A percentile compares a stretch with the other conserved stretches of the same genome.
These are phyloP conservation scores for Idaea dimidiata DNA, from an alignment of 2,888 invertebrate species.

Conservation along the genomic window DNA sequence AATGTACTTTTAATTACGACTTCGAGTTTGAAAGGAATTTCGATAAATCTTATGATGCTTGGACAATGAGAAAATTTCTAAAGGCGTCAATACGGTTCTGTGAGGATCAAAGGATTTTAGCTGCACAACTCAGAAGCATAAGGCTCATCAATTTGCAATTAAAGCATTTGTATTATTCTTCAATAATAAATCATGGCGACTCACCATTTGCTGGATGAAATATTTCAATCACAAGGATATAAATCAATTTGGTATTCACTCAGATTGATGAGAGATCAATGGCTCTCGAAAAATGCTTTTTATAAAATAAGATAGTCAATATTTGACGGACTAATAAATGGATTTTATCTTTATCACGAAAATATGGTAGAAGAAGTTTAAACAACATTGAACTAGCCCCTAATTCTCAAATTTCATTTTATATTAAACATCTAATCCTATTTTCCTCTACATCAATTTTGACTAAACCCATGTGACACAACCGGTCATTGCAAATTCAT, in stretches of 20 bases:
- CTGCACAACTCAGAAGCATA: not conserved
- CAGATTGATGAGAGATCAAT: slow-evolving; percentile 21
- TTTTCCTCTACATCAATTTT: not conserved
- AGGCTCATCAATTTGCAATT: slow-evolving; percentile 7
- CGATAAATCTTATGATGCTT: slow-evolving; percentile 1
- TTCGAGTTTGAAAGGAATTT: slow-evolving; percentile 11
- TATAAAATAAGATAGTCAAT: slow-evolving; percentile 11
- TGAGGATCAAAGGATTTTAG: slow-evolving; percentile 14
- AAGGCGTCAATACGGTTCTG: not conserved
- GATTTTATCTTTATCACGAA: slow-evolving; percentile 1
- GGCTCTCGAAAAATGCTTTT: slow-evolving; percentile 11
- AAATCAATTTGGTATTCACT: slow-evolving; percentile 21
- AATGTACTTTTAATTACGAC: slow-evolving; percentile 17
- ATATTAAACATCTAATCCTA: not conserved
- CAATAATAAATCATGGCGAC: slow-evolving; percentile 20
- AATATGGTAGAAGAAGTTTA: not conserved
- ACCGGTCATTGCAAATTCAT: not conserved
- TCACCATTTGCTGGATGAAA: slow-evolving; percentile 14
- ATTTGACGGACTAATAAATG: slow-evolving; percentile 8
- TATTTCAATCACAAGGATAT: slow-evolving; percentile 18
- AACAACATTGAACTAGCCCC: not conserved
- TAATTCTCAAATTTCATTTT: not conserved
- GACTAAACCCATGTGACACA: not conserved
- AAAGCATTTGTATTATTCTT: slow-evolving; percentile 12
- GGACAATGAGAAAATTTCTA: slow-evolving; percentile 1